phyloP scores from a whole-genome alignment of 2,888 invertebrate genomes.

The Aphrophora alni region DNA sequence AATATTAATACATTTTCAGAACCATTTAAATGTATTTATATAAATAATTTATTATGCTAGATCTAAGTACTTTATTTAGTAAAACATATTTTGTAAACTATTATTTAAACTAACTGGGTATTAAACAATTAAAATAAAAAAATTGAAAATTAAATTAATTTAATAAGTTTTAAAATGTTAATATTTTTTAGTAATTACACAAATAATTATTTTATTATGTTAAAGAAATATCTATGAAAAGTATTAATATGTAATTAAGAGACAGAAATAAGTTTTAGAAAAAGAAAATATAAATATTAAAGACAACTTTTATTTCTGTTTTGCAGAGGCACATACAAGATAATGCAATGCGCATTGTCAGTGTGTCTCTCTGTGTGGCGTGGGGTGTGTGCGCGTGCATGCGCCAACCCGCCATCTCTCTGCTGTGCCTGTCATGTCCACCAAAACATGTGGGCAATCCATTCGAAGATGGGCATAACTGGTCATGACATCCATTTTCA shows the following conservation, averaged over 20 bases:
- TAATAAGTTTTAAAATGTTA: not conserved
- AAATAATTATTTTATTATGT: not conserved
- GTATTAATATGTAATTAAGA: not conserved
- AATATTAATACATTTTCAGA: not conserved
- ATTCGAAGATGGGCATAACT: not conserved
- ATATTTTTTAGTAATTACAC: not conserved
- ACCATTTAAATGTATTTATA: not conserved
- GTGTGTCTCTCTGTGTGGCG: slow-evolving; percentile 32
- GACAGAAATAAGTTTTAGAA: not conserved
- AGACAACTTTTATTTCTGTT: slow-evolving; percentile 39
- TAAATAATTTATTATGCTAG: not conserved
- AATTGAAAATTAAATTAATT: too few species aligned
- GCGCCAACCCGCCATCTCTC: slow-evolving; percentile 9
- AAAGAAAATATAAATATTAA: slow-evolving; percentile 30
- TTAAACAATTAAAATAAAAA: not conserved
- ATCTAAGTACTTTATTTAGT: not conserved
- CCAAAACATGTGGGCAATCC: not conserved
- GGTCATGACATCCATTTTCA: not conserved
- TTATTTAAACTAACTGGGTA: not conserved
- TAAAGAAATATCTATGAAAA: not conserved
- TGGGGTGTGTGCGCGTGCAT: slow-evolving; percentile 28
- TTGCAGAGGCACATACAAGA: slow-evolving; percentile 50
- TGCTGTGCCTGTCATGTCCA: slow-evolving; percentile 28
- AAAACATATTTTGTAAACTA: not conserved
- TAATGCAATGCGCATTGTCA: slow-evolving; percentile 44